A percentile compares a stretch with the other conserved stretches of the same genome.
phyloP scores from a whole-genome alignment of 2,888 invertebrate genomes.

The Sicus ferrugineus region DNA sequence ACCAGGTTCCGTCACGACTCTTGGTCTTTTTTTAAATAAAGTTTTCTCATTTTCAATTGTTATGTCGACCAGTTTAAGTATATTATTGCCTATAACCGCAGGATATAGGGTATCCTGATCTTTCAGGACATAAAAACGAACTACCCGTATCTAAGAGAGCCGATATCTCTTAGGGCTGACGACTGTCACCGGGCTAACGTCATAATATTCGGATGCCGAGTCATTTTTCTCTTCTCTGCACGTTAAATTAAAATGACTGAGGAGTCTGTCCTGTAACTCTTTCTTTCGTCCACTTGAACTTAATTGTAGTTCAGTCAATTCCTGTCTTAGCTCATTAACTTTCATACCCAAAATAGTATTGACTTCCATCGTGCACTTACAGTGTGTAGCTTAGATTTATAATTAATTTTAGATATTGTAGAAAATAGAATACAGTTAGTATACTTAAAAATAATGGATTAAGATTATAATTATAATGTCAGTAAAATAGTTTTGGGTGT shows the following conservation, averaged over 20 bases:
- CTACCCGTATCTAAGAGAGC: too few relatives aligned
- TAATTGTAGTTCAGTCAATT: background rate
- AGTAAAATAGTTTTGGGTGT: too few relatives aligned
- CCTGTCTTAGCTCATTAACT: background rate
- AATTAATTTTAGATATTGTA: too few relatives aligned
- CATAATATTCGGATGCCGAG: background rate
- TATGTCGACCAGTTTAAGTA: too few relatives aligned
- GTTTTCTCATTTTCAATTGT: too few relatives aligned
- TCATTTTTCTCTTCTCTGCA: background rate
- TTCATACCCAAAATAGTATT: background rate
- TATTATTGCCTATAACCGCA: too few relatives aligned
- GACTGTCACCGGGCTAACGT: background rate
- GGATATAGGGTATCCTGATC: too few relatives aligned
- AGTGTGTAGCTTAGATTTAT: background rate
- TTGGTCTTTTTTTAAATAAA: too few relatives aligned
- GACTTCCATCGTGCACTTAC: background rate
- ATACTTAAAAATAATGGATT: background rate
- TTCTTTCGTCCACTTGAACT: background rate
- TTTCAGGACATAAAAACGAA: too few relatives aligned
- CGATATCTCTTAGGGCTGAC: too few relatives aligned
- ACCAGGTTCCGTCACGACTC: too few relatives aligned
- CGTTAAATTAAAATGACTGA: background rate
- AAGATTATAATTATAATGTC: background rate
- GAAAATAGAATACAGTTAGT: background rate
- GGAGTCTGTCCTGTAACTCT: background rate